A percentile compares a stretch with the other conserved stretches of the same genome.
Evolutionary conservation across 2,113 vertebrate species (phyloP).

Genomic region (Pitta sordida): DNA sequence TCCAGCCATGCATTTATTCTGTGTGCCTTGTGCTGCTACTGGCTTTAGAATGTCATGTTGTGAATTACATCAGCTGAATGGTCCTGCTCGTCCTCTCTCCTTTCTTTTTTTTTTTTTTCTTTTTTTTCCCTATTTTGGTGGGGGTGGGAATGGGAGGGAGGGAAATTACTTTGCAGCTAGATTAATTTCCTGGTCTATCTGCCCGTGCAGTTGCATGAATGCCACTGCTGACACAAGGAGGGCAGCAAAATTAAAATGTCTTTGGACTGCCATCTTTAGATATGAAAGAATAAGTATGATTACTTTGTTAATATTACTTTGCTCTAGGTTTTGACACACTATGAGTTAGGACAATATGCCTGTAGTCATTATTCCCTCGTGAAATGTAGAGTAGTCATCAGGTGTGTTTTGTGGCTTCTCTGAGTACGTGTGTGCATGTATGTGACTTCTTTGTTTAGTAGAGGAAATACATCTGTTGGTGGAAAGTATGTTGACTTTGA

Average conservation of each 20-base stretch:
- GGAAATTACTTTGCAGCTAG: slow-evolving; percentile 15
- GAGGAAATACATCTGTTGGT: background rate
- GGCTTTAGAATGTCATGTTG: background rate
- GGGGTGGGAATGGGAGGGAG: background rate
- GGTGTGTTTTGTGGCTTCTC: background rate
- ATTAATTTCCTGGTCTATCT: slow-evolving; percentile 47
- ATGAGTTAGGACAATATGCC: background rate
- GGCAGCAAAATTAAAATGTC: slow-evolving; percentile 21
- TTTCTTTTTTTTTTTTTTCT: background rate
- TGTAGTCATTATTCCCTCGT: background rate
- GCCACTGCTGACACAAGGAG: background rate
- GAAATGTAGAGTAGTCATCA: background rate
- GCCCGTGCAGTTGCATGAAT: slow-evolving; percentile 12
- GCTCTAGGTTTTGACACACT: background rate
- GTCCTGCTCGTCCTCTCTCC: background rate
- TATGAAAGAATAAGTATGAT: slow-evolving; percentile 12
- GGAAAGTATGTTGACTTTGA: background rate
- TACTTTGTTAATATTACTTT: slow-evolving; percentile 19
- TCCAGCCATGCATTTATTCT: background rate
- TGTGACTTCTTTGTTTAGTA: background rate
- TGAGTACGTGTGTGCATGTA: background rate
- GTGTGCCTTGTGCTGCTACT: background rate
- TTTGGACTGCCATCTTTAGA: slow-evolving; percentile 3
- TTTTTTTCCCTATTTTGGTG: background rate
- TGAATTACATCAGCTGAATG: background rate